Conservation (phyloP, 2,888 invertebrate genomes). For the Prionchulus punctatus region DNA sequence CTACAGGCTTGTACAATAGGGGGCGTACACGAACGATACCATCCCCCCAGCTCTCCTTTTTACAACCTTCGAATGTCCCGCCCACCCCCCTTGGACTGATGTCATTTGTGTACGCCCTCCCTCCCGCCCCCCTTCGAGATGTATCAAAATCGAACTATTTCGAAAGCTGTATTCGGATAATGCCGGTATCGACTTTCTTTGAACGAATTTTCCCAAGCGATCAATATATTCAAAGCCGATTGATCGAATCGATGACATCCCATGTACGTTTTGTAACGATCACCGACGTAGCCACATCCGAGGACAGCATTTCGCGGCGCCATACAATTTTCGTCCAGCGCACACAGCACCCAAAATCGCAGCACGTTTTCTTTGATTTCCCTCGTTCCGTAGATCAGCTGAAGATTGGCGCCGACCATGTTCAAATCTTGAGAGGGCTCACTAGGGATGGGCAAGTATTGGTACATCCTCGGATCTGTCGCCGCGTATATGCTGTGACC, state of each 20-base stretch:
- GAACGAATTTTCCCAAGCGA: not conserved
- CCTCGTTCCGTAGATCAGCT: not conserved
- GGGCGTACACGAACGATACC: no score
- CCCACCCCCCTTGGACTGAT: no score
- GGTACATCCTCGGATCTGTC: constrained; percentile 5
- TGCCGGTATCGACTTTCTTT: no score
- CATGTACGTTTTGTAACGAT: not conserved
- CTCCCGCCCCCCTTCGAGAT: no score
- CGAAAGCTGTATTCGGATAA: no score
- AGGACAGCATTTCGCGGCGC: not conserved
- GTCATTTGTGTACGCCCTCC: no score
- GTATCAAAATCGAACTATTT: no score
- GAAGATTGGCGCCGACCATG: constrained; percentile 1
- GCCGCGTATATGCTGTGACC: constrained; percentile 7
- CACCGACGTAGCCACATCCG: not conserved
- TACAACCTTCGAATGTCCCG: no score
- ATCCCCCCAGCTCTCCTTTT: no score
- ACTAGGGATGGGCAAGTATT: constrained; percentile 1
- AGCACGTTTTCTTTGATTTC: not conserved
- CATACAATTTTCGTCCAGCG: constrained; percentile 2
- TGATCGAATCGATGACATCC: constrained; percentile 3
- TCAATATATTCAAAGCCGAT: constrained; percentile 1
- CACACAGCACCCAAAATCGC: constrained; percentile 3
- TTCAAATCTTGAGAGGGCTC: not conserved
- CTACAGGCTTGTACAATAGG: no score